Evolutionary conservation across 2,797 vertebrate species (phyloP).

Genomic region (Liasis olivaceus): DNA sequence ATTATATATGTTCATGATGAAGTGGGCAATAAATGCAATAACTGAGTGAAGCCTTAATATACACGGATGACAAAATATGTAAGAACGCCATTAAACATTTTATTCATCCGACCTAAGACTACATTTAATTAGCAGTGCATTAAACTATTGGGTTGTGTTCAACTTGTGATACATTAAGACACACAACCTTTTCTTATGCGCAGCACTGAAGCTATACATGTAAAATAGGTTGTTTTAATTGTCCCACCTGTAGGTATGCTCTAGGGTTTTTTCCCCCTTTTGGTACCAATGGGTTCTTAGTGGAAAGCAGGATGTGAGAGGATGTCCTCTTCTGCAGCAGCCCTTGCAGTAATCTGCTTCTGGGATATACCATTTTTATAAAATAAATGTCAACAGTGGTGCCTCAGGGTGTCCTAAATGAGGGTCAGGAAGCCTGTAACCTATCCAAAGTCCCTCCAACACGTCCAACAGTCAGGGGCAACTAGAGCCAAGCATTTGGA

Average conservation of each 20-base stretch:
- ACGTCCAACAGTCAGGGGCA: not conserved
- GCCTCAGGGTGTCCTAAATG: not conserved
- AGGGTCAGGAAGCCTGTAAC: too few relatives aligned
- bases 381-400: not conserved
- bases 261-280: not conserved
- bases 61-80: not conserved
- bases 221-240: not conserved
- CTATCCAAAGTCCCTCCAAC: not conserved
- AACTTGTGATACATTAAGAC: not conserved
- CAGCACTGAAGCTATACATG: too few relatives aligned
- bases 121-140: not conserved
- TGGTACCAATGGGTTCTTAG: not conserved
- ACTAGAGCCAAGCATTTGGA: not conserved
- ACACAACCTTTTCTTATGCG: not conserved
- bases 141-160: not conserved
- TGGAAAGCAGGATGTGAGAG: not conserved
- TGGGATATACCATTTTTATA: not conserved
- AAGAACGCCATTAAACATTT: not conserved
- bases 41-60: not conserved
- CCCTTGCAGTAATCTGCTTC: not conserved
- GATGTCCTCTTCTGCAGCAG: not conserved
- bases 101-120: too few relatives aligned
- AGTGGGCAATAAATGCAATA: not conserved
- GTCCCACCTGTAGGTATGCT: too few relatives aligned
- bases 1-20: not conserved